phyloP scores from a whole-genome alignment of 2,797 vertebrate species.

The Danio tinwini region DNA sequence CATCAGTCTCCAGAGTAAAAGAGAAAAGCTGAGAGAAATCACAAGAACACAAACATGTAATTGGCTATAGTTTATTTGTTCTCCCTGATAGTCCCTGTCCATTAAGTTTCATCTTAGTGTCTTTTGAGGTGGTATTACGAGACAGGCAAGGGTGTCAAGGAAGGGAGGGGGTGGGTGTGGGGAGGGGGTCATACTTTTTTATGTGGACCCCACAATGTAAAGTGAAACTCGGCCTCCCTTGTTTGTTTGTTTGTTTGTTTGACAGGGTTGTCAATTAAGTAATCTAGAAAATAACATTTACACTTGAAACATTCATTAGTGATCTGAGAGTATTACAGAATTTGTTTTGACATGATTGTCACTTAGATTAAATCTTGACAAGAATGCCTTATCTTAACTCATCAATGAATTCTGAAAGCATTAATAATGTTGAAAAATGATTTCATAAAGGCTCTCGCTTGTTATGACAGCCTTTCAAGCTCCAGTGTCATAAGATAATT shows the following conservation, averaged over 20 bases:
- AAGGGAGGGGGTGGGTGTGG: background rate
- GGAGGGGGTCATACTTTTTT: no score
- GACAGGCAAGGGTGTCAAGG: background rate
- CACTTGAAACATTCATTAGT: background rate
- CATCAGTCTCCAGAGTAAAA: background rate
- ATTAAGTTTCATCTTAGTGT: conserved; percentile 1
- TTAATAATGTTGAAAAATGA: conserved; percentile 24
- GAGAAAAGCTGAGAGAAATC: conserved; percentile 11
- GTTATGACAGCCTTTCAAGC: conserved; percentile 34
- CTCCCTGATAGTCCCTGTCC: background rate
- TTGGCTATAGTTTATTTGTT: conserved; percentile 15
- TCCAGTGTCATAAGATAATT: conserved; percentile 38
- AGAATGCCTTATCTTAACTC: conserved; percentile 35
- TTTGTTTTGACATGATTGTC: conserved; percentile 26
- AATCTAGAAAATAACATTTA: background rate
- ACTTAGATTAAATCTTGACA: conserved; percentile 34
- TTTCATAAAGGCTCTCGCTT: conserved; percentile 24
- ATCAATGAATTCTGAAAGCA: conserved; percentile 28
- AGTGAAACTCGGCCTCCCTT: background rate
- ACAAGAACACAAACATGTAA: background rate
- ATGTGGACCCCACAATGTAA: background rate
- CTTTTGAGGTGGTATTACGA: background rate
- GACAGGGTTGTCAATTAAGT: no score
- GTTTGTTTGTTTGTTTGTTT: no score
- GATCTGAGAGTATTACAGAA: background rate